phyloP scores from a whole-genome alignment of 2,888 invertebrate genomes.

The Mycogona germanica region DNA sequence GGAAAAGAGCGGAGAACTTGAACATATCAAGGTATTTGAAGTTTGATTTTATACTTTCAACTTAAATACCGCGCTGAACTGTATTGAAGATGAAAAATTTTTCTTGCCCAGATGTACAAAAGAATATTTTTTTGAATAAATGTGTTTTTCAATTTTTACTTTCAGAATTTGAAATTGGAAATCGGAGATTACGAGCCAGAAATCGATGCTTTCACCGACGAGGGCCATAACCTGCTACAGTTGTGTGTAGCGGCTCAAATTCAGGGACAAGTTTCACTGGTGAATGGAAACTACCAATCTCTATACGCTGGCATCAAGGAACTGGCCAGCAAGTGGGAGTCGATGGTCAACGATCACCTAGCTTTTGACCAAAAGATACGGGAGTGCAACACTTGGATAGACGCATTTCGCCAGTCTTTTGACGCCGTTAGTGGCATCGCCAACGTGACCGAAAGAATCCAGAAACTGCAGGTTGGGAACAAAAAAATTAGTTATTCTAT shows the following conservation, averaged over 20 bases:
- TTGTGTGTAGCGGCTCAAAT: conserved; percentile 71
- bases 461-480: conserved; percentile 23
- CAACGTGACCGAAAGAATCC: conserved; percentile 22
- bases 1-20: conserved; percentile 65
- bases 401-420: conserved; percentile 59
- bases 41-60: neutral
- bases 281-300: conserved; percentile 53
- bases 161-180: conserved; percentile 45
- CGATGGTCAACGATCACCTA: conserved; percentile 68
- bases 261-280: conserved; percentile 74
- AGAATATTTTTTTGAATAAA: neutral
- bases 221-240: conserved; percentile 73
- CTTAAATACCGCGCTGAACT: neutral
- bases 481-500: too few relatives aligned
- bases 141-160: neutral
- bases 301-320: conserved; percentile 40
- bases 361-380: conserved; percentile 60
- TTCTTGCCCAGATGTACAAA: neutral
- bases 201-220: conserved; percentile 78
- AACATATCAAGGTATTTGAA: conserved; percentile 52
- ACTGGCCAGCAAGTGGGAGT: conserved; percentile 70
- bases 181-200: conserved; percentile 69
- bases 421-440: conserved; percentile 34
- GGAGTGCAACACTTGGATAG: conserved; percentile 63
- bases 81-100: too few relatives aligned